Percentiles rank a stretch among this genome's conserved stretches.
phyloP scores from a whole-genome alignment of 2,113 vertebrate genomes.

The Thermophis baileyi region DNA sequence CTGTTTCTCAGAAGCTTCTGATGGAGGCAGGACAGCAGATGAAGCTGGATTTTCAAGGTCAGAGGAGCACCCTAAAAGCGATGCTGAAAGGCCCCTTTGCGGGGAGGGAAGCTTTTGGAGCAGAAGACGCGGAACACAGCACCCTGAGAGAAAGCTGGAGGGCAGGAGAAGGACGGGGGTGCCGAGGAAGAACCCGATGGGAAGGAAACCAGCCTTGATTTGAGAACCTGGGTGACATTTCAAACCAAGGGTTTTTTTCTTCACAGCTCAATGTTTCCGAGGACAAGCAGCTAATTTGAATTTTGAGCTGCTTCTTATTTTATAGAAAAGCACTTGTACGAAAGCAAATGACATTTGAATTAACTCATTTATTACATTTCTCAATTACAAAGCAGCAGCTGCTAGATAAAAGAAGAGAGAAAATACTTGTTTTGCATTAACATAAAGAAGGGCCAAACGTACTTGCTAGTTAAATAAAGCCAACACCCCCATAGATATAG shows the following conservation, averaged over 20 bases:
- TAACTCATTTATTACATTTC: constrained; percentile 35
- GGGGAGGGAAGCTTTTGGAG: background rate
- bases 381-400: constrained; percentile 62
- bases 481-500: constrained; percentile 44
- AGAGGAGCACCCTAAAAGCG: background rate
- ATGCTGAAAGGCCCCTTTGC: background rate
- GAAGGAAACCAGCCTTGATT: background rate
- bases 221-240: background rate
- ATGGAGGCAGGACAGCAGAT: background rate
- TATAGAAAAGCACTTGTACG: constrained; percentile 20
- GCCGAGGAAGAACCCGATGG: background rate
- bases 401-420: constrained; percentile 49
- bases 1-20: background rate
- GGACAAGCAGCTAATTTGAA: constrained; percentile 39
- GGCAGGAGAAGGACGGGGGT: background rate
- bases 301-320: constrained; percentile 24
- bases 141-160: background rate
- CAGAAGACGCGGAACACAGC: background rate
- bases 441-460: constrained; percentile 61
- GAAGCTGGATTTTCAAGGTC: background rate
- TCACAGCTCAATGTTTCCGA: constrained; percentile 11
- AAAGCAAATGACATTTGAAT: constrained; percentile 42
- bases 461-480: constrained; percentile 53
- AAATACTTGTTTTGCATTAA: constrained; percentile 53
- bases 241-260: too few species aligned